Evolutionary conservation across 37 sponge, comb jelly and placozoan species (phyloP).

Genomic region (Trichoplax adhaerens): DNA sequence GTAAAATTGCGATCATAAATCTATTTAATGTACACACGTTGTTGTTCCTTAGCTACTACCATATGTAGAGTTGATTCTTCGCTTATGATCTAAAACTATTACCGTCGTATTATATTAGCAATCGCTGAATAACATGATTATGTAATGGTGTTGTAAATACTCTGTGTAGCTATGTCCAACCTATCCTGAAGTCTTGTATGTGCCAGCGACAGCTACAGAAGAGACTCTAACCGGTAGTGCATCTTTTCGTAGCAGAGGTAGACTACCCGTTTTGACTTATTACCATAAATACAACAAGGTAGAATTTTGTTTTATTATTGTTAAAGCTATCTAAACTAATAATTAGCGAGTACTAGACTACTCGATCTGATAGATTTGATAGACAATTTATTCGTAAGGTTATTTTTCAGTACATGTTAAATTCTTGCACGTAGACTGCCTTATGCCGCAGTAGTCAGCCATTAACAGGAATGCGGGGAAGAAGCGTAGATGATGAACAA

Average conservation of each 20-base stretch:
- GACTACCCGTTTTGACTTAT: conserved; percentile 64
- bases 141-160: not conserved
- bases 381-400: not conserved
- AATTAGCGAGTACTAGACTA: no score
- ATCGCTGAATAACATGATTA: no score
- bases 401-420: not conserved
- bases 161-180: conserved; percentile 48
- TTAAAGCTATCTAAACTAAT: no score
- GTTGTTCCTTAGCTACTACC: no score
- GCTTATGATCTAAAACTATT: no score
- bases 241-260: conserved; percentile 49
- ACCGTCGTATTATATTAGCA: no score
- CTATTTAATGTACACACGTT: not conserved
- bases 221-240: conserved; percentile 45
- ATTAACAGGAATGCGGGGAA: conserved; percentile 30
- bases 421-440: conserved; percentile 14
- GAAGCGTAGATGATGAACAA: conserved; percentile 58
- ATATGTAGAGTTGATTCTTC: no score
- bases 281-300: conserved; percentile 12
- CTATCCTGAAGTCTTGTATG: conserved; percentile 37
- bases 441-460: conserved; percentile 74
- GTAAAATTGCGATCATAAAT: not conserved
- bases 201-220: conserved; percentile 30
- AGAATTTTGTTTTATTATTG: no score
- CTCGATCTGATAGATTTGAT: not conserved